Percentiles rank a stretch among this genome's conserved stretches.
Evolutionary conservation across 2,888 invertebrate species (phyloP).

Genomic region (Rhogogaster chlorosoma): DNA sequence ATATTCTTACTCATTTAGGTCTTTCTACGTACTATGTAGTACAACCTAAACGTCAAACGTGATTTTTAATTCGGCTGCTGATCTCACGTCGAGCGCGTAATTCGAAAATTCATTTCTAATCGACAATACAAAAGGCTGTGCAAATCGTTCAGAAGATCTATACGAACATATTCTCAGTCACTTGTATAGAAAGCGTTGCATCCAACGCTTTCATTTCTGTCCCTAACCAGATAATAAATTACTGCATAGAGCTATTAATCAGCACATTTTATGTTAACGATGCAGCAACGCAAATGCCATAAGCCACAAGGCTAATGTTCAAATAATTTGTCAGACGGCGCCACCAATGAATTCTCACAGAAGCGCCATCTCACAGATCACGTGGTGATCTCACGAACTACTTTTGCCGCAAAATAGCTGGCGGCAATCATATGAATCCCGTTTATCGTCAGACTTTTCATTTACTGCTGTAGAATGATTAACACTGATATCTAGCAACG

Average conservation of each 20-base stretch:
- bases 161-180: background rate
- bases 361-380: background rate
- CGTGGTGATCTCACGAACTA: background rate
- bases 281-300: background rate
- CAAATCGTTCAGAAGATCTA: background rate
- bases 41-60: slow-evolving; percentile 11
- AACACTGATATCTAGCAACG: background rate
- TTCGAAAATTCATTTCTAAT: background rate
- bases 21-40: background rate
- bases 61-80: background rate
- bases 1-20: background rate
- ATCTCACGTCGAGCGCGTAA: slow-evolving; percentile 27
- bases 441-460: background rate
- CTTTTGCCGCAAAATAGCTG: slow-evolving; percentile 8
- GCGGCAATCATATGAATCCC: background rate
- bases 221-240: background rate
- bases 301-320: background rate
- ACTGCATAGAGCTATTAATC: background rate
- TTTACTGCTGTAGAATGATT: background rate
- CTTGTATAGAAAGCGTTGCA: background rate
- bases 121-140: background rate
- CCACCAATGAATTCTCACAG: background rate
- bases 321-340: background rate
- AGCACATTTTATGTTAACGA: background rate
- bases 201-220: background rate